Base-by-base conservation (phyloP, 2,113 vertebrate species). In the Ictalurus punctatus region DNA sequence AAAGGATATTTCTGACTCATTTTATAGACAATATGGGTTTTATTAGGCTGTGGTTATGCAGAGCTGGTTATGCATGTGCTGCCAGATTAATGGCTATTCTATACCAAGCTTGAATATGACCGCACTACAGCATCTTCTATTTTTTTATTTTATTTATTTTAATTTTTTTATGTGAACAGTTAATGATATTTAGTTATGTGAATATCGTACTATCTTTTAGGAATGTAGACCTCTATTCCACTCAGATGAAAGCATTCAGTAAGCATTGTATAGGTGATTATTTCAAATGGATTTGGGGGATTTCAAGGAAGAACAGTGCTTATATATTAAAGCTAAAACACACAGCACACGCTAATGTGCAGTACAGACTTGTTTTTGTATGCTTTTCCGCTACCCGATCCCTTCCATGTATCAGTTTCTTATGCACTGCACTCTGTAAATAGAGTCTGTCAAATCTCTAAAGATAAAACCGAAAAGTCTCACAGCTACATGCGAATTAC, bases 401-500 rank as follows among this genome's bases (percentile, higher is more conserved):
- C 12, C 17, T 65, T 65, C n/a, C 44, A 14, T 69, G 86, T 25
- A 87, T 81, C 86, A 87, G 86, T 67, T 87, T 87, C 86, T 82
- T 37, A 27, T 87, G n/a, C 40, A 80, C 44, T 82, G 76, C 86
- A 69, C 44, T 81, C 86, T 81, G 76, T 81, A 87, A 87, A 87
- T 87, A 87, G 86, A 21, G 27, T 65, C 59, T 6, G 78, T 69
- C 69, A 12, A 52, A 48, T 87, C 73, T 80, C 34, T 79, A 78
- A 63, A 85, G 65, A 71, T 69, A 85, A 52, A 69, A 69, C 25
- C n/a, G 83, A 69, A 67, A 40, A 6, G 71, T 40, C 40, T 76
- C 10, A 25, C 37, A 76, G 40, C 73, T 44, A 25, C n/a, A 71
- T 54, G 23, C 8, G 44, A 85, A 69, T 30, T n/a, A 71, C 27